These are phyloP conservation scores for Athalia rosae DNA, from an alignment of 2,888 invertebrate species.

Conservation along the genomic window DNA sequence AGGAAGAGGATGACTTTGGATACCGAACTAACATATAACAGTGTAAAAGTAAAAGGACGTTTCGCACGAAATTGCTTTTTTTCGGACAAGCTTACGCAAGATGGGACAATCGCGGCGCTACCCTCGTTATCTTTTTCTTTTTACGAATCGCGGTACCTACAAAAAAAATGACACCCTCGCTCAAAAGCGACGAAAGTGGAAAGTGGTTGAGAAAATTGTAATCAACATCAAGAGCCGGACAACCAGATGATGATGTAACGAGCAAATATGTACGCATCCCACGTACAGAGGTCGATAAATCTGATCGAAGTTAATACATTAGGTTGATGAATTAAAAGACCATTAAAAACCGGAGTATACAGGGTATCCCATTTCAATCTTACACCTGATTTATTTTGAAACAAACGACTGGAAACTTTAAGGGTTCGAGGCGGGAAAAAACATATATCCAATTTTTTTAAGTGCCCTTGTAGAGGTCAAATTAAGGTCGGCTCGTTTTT, in stretches of 20 bases:
- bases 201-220: slow-evolving; percentile 2
- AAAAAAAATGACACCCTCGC: too few species aligned
- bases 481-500: too few species aligned
- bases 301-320: background rate
- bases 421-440: too few species aligned
- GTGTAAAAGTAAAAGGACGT: slow-evolving; percentile 30
- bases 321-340: too few species aligned
- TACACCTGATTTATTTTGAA: too few species aligned
- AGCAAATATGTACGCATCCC: background rate
- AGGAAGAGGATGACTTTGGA: background rate
- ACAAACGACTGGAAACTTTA: too few species aligned
- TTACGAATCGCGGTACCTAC: too few species aligned
- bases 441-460: too few species aligned
- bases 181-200: background rate
- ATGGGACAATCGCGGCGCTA: slow-evolving; percentile 15
- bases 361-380: too few species aligned
- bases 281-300: slow-evolving; percentile 2
- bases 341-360: too few species aligned
- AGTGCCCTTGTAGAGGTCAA: too few species aligned
- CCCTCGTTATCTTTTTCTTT: background rate
- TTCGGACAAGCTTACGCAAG: slow-evolving; percentile 13
- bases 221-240: background rate
- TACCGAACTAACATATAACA: slow-evolving; percentile 30
- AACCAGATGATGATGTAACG: slow-evolving; percentile 9
- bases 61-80: slow-evolving; percentile 18